Base-by-base conservation (phyloP, 1,140 invertebrate species). In the Apis laboriosa region DNA sequence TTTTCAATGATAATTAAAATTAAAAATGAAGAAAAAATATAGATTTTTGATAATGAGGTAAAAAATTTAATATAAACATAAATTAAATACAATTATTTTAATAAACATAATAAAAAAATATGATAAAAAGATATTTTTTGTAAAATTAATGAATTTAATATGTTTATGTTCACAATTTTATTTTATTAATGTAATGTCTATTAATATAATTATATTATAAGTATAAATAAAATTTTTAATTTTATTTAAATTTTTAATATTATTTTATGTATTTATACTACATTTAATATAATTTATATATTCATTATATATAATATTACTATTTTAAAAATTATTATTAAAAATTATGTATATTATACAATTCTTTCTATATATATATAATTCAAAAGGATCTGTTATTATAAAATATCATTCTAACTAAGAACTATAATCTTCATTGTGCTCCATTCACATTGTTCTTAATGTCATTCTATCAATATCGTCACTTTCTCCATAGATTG, bases 401-500 rank as follows among this genome's bases (percentile, higher is more conserved):
- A 15, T 64, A 64, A 28, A 64, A 34, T 34, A 64, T 8, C 17
- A 15, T 34, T 1, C 2, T 1, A 34, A 34, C 28, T 17, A 64
- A 64, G 63, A 64, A 64, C 34, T 34, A 34, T 34, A 64, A 64
- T 64, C 24, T 34, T 2, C 28, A 19, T 9, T 12, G 21, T 68
- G 21, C 7, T 19, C 17, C 11, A 21, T 68, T 68, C 34, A 13
- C 66, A 68, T 68, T 68, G 66, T 68, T 68, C 66, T 68, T 49
- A 68, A 68, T 68, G 34, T 43, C 66, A 68, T 68, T 11, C 21
- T 49, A 43, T 43, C 66, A 68, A 68, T 68, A 34, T 68, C 66
- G 11, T 68, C 43, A 43, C 66, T 68, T 68, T 68, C 34, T 68
- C 66, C 12, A 34, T 68, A 12, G 34, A 11, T 15, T 68, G 9